Evolutionary conservation across 2,797 vertebrate species (phyloP).

Genomic region (Scleropages formosus): DNA sequence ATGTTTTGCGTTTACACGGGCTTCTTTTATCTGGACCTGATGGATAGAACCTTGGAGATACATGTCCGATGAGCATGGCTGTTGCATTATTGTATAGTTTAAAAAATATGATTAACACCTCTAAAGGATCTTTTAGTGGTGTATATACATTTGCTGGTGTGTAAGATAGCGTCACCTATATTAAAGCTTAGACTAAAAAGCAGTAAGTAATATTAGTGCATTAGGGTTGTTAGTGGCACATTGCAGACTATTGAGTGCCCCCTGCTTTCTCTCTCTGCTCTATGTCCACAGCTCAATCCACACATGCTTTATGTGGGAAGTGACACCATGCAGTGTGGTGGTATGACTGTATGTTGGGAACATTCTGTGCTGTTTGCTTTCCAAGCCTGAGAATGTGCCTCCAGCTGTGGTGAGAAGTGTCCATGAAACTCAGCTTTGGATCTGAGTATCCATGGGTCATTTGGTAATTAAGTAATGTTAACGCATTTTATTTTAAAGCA

Average conservation of each 20-base stretch:
- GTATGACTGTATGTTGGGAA: neutral
- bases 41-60: slow-evolving; percentile 8
- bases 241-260: neutral
- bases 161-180: no score
- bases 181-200: neutral
- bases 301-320: neutral
- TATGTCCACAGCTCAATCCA: no score
- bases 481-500: no score
- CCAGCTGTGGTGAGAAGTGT: neutral
- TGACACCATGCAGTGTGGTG: neutral
- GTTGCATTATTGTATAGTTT: neutral
- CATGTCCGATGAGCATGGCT: slow-evolving; percentile 10
- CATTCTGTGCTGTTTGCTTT: neutral
- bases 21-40: neutral
- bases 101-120: neutral
- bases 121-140: neutral
- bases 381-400: neutral
- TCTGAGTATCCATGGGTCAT: no score
- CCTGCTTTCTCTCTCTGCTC: neutral
- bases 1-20: neutral
- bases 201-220: slow-evolving; percentile 14
- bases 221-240: neutral
- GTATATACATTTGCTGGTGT: neutral
- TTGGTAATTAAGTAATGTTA: no score
- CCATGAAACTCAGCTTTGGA: no score